Evolutionary conservation across 2,888 invertebrate genomes (phyloP), one percentile per base, ranked within the genome.

Genomic region (Ceraclea dissimilis): DNA sequence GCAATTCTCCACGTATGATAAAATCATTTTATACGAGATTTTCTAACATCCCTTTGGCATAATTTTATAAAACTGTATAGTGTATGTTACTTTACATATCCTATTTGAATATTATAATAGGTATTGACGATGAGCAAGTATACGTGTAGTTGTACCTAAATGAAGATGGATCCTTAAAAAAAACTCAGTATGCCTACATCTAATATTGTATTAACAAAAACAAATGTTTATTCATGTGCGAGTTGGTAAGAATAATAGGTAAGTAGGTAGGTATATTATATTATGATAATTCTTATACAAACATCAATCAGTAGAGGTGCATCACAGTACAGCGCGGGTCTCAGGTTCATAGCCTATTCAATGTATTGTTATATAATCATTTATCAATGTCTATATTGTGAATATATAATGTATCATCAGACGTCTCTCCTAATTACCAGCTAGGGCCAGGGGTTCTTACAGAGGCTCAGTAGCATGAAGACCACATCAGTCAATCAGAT

Each of bases 341-440:
- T 26, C 26, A 26, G 26, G 26, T 26, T 26, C 57, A 59, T 61
- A 58, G 49, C 57, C 48, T 52, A 59, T 61, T 58, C 61, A 60
- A 56, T 53, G 56, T 57, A 57, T 60, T 49, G 61, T 61, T 61
- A 60, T 52, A 54, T 53, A 54, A 61, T 43, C 59, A 61, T 61
- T 55, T 50, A 60, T 61, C 61, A 61, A 56, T 44, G 61, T 61
- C 61, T 19, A 13, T 21, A 49, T 19, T 20, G 50, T 58, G 60
- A 58, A 60, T 60, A 58, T 58, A 56, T 53, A 58, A 60, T 60
- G 58, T 50, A 46, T 49, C 49, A 49, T 55, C 55, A 20, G 46
- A 49, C 54, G 60, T 59, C 50, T 53, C 54, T 54, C 56, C 56
- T 59, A 59, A 59, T 59, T 59, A 59, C 59, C 59, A 49, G 17